These are phyloP conservation scores for Molothrus ater DNA, from an alignment of 2,797 vertebrate species.

Conservation along the genomic window DNA sequence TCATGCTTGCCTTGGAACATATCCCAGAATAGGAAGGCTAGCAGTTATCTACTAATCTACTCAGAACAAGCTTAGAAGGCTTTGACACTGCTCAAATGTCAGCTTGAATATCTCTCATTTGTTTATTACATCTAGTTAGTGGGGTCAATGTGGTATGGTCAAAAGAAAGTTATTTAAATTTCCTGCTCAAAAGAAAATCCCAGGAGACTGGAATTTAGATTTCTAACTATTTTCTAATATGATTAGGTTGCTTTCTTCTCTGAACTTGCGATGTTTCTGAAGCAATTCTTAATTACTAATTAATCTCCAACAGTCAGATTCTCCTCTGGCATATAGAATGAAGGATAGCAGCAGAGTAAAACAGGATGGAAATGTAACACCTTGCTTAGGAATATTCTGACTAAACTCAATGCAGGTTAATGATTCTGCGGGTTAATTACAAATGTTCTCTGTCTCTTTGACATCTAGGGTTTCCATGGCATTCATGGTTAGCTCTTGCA, in stretches of 20 bases:
- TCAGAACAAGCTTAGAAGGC: slow-evolving; percentile 62
- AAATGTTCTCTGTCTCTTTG: neutral
- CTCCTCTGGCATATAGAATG: neutral
- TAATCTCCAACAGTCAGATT: neutral
- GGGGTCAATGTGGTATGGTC: neutral
- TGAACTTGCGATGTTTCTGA: neutral
- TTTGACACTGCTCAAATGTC: slow-evolving; percentile 65
- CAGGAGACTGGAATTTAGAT: neutral
- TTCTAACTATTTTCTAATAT: neutral
- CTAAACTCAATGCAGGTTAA: neutral
- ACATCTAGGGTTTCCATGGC: accelerated
- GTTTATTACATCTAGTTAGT: slow-evolving; percentile 46
- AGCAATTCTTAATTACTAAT: slow-evolving; percentile 24
- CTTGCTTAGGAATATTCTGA: neutral
- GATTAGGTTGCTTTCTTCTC: neutral
- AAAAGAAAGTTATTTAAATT: neutral
- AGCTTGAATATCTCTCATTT: slow-evolving; percentile 60
- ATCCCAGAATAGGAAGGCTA: slow-evolving; percentile 64
- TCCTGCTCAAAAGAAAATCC: neutral
- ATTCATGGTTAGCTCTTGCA: neutral
- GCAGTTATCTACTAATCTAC: slow-evolving; percentile 64
- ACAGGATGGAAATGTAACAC: neutral
- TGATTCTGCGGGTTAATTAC: neutral
- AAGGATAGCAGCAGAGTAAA: neutral
- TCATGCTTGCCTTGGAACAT: slow-evolving; percentile 55